Evolutionary conservation across 2,888 invertebrate species (phyloP).

Genomic region (Phyto melanocephala): DNA sequence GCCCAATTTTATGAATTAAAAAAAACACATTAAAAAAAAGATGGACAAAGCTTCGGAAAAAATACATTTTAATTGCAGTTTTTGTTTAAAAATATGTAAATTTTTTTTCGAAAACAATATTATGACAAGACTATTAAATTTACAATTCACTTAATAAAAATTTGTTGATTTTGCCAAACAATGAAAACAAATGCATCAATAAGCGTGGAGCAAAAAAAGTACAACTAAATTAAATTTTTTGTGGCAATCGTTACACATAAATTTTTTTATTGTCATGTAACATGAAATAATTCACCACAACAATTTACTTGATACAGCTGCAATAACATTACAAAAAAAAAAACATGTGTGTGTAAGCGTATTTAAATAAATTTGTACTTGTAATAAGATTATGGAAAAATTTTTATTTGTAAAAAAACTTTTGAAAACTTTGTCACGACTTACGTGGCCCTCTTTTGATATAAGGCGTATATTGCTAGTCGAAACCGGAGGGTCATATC

Average conservation of each 20-base stretch:
- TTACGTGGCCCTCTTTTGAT: no score
- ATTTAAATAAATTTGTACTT: no score
- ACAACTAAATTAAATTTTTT: conserved; percentile 33
- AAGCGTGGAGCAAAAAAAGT: background rate
- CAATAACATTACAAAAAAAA: background rate
- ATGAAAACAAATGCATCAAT: background rate
- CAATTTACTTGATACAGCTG: background rate
- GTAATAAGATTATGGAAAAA: no score
- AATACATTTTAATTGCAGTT: conserved; percentile 4
- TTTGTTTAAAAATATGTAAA: background rate
- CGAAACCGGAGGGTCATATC: no score
- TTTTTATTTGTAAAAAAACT: no score
- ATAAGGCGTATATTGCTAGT: no score
- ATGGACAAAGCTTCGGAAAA: background rate
- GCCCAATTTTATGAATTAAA: background rate
- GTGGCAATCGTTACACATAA: background rate
- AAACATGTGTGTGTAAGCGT: background rate
- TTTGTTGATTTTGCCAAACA: background rate
- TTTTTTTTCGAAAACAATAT: background rate
- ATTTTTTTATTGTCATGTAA: conserved; percentile 34
- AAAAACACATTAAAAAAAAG: conserved; percentile 3
- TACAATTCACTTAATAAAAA: conserved; percentile 28
- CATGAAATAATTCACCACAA: conserved; percentile 58
- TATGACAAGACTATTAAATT: conserved; percentile 20
- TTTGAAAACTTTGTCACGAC: no score